phyloP scores from a whole-genome alignment of 2,113 vertebrate genomes.

The Callopanchax toddi region DNA sequence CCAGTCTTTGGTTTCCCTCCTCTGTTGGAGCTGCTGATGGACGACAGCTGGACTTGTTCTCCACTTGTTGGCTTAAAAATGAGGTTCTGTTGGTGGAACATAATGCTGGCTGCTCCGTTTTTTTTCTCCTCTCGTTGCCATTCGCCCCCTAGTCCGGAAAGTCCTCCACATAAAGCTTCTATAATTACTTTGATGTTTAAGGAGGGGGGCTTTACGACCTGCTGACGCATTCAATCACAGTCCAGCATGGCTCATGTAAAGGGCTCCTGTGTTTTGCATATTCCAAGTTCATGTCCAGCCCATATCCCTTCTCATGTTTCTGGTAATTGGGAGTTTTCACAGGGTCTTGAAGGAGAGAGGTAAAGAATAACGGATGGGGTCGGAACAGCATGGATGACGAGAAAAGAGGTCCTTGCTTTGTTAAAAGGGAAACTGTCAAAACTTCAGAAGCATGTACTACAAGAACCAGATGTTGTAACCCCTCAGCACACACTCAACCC shows the following conservation, averaged over 20 bases:
- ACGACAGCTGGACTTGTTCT: slow-evolving; percentile 66
- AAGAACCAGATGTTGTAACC: slow-evolving; percentile 70
- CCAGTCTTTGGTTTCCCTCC: slow-evolving; percentile 14
- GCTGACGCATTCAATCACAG: slow-evolving; percentile 66
- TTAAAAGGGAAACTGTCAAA: slow-evolving; percentile 55
- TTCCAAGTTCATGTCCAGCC: slow-evolving; percentile 63
- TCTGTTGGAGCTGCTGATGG: slow-evolving; percentile 58
- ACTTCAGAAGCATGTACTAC: slow-evolving; percentile 59
- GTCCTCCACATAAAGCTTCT: slow-evolving; percentile 54
- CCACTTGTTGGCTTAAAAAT: slow-evolving; percentile 46
- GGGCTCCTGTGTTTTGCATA: slow-evolving; percentile 58
- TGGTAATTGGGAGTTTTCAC: slow-evolving; percentile 78
- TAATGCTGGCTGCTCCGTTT: slow-evolving; percentile 25
- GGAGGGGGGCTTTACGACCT: slow-evolving; percentile 65
- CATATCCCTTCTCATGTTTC: slow-evolving; percentile 56
- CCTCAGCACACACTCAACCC: not conserved
- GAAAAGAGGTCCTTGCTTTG: slow-evolving; percentile 24
- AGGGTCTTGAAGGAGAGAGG: slow-evolving; percentile 45
- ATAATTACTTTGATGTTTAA: slow-evolving; percentile 70
- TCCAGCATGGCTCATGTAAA: slow-evolving; percentile 65
- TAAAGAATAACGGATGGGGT: slow-evolving; percentile 19
- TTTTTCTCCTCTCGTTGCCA: slow-evolving; percentile 24
- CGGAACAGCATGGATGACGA: not conserved
- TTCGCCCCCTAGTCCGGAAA: slow-evolving; percentile 57
- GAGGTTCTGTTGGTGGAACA: slow-evolving; percentile 40